A percentile compares a stretch with the other conserved stretches of the same genome.
Conservation (phyloP, 2,888 invertebrate species). For the Drosophila tripunctata region DNA sequence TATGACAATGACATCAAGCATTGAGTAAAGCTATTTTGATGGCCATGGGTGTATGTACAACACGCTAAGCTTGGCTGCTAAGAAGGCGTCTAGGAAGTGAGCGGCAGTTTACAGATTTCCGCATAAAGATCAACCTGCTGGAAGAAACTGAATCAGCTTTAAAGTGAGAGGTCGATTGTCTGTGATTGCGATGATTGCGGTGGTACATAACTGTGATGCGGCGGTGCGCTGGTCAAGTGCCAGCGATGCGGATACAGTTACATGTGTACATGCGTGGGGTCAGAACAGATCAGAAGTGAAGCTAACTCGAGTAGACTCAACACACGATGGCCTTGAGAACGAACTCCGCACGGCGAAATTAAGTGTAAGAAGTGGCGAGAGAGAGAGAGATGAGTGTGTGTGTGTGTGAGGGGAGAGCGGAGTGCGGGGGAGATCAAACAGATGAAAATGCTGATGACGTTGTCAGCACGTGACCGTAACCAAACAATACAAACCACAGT, state of each 20-base stretch:
- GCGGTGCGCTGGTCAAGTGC: conserved; percentile 8
- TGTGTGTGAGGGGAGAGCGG: not conserved
- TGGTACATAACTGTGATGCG: not conserved
- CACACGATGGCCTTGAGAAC: conserved; percentile 53
- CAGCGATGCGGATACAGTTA: conserved; percentile 51
- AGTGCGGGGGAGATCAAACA: not conserved
- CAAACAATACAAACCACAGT: not conserved
- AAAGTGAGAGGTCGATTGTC: conserved; percentile 36
- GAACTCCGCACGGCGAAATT: conserved; percentile 9
- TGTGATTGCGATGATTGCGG: conserved; percentile 12
- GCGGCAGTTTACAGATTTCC: conserved; percentile 52
- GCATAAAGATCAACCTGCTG: conserved; percentile 38
- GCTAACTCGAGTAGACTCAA: conserved; percentile 10
- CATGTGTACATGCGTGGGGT: conserved; percentile 61
- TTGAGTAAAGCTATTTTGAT: not conserved
- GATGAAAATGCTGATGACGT: conserved; percentile 12
- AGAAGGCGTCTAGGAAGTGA: conserved; percentile 51
- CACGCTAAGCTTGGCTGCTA: not conserved
- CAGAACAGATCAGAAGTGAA: no score
- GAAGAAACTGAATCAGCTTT: conserved; percentile 12
- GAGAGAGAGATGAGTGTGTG: not conserved
- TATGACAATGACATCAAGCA: no score
- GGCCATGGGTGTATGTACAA: not conserved
- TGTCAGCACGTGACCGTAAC: conserved; percentile 60
- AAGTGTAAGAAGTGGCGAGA: not conserved